Conservation (phyloP, 2,797 vertebrate species). For the Hybognathus amarus region DNA sequence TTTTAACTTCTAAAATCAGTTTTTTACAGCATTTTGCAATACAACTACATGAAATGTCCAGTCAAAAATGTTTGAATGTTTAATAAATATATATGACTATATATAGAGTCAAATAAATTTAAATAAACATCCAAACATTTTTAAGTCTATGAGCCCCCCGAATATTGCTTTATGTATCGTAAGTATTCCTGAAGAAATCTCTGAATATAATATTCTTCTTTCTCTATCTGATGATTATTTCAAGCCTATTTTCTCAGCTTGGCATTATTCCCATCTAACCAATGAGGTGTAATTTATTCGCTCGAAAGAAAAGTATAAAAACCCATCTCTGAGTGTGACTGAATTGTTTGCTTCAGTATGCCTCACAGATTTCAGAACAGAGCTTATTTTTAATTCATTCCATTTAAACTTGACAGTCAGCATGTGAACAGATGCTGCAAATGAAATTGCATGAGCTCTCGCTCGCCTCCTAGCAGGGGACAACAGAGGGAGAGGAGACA, state of each 20-base stretch:
- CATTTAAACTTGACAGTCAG: constrained; percentile 52
- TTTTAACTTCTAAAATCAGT: background rate
- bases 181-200: background rate
- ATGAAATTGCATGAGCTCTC: constrained; percentile 43
- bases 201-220: background rate
- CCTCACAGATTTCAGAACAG: background rate
- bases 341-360: background rate
- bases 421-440: constrained; percentile 34
- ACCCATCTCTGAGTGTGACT: constrained; percentile 9
- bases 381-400: constrained; percentile 57
- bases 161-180: background rate
- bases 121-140: background rate
- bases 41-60: background rate
- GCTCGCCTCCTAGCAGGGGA: constrained; percentile 50
- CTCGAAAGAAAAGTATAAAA: constrained; percentile 20
- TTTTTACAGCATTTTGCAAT: background rate
- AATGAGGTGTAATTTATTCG: background rate
- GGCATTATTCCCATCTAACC: constrained; percentile 23
- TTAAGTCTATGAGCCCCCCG: background rate
- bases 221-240: background rate
- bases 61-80: too few relatives aligned
- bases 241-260: background rate
- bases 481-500: constrained; percentile 51
- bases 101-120: background rate
- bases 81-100: too few relatives aligned